Evolutionary conservation across 2,797 vertebrate species (phyloP), one percentile per base, ranked within the genome.

Genomic region (Sebastes iracundus): DNA sequence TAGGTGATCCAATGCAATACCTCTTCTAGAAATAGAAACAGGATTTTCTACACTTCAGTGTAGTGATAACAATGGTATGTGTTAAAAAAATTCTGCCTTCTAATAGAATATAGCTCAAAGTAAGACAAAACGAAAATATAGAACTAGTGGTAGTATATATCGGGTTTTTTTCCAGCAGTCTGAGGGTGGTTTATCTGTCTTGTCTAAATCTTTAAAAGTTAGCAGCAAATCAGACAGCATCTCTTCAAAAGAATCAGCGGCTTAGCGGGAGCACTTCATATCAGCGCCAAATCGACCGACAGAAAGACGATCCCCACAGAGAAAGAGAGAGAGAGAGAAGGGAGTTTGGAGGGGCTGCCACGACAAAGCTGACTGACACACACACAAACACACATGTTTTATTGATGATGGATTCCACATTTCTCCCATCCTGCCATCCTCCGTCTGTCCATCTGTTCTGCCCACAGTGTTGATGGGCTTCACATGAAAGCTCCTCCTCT

Each of bases 401-500:
- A 86, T 76, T 83, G 77, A 87, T 85, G 77, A 87, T 73, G 66
- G 65, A 80, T 87, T 87, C 64, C 60, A 79, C 77, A 75, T 80
- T 80, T 78, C 71, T 82, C 46, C 74, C 62, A 61, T 82, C 38
- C 65, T 63, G 72, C 85, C 35, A 63, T 86, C 64, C 72, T 79
- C 67, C 27, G 60, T 84, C 79, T 83, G 69, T 86, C 80, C 91
- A 87, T 89, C 81, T 92, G 89, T 79, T 90, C 69, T 56, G 55
- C 78, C 56, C 80, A 65, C 72, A 70, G 72, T 71, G 72, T 65
- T 74, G 64, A 86, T 77, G 63, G 90, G 84, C 79, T 85, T 81
- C 73, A 81, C 83, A 79, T 88, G 75, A 85, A 93, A 93, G 82
- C 79, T 79, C 71, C 60, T 84, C 71, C 82, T 88, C 74, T 77